Percentiles rank a stretch among this genome's conserved stretches.
These are phyloP conservation scores for Garrulus glandarius DNA, from an alignment of 2,797 vertebrate species.

Conservation along the genomic window DNA sequence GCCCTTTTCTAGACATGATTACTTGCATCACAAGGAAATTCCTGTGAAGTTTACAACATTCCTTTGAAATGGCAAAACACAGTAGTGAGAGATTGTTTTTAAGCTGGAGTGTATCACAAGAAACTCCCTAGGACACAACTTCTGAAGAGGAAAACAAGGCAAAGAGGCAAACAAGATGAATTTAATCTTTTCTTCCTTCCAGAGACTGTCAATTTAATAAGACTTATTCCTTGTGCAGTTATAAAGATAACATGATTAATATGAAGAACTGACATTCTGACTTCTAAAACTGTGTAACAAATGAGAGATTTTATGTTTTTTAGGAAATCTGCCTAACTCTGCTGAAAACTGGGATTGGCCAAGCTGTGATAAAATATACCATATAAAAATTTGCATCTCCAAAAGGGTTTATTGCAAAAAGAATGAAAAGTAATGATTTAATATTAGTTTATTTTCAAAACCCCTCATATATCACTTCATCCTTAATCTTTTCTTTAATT, in stretches of 20 bases:
- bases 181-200: not conserved
- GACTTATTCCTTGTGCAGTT: not conserved
- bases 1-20: not conserved
- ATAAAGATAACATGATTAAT: not conserved
- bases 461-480: not conserved
- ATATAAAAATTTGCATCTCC: not conserved
- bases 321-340: not conserved
- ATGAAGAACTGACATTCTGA: not conserved
- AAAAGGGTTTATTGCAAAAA: not conserved
- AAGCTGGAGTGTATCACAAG: not conserved
- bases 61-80: not conserved
- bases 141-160: not conserved
- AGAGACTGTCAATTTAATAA: not conserved
- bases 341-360: not conserved
- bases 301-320: not conserved
- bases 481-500: constrained; percentile 37
- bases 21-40: not conserved
- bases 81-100: not conserved
- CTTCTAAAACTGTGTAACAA: not conserved
- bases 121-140: not conserved
- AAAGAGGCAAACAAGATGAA: not conserved
- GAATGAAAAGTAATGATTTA: not conserved
- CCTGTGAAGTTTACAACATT: not conserved
- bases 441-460: not conserved
- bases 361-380: not conserved